phyloP scores from a whole-genome alignment of 37 sponge, comb jelly and placozoan genomes.

The Haliclona indistincta region DNA sequence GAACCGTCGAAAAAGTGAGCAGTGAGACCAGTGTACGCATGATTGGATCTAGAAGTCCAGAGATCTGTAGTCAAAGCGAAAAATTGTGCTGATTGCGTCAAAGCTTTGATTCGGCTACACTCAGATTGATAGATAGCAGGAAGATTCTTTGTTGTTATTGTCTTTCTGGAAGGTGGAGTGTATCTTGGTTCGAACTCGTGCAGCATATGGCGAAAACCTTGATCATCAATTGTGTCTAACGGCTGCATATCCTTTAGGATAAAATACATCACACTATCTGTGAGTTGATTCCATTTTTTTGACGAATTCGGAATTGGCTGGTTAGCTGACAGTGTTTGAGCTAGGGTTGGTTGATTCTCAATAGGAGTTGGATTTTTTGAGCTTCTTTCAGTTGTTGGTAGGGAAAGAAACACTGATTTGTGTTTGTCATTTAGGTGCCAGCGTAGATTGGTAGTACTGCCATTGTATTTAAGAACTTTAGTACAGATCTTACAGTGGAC shows the following conservation, averaged over 20 bases:
- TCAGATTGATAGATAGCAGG: slow-evolving; percentile 20
- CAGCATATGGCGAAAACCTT: slow-evolving; percentile 39
- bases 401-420: neutral
- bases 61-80: slow-evolving; percentile 43
- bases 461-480: neutral
- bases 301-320: neutral
- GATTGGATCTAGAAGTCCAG: slow-evolving; percentile 47
- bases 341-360: neutral
- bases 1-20: slow-evolving; percentile 10
- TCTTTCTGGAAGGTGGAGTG: slow-evolving; percentile 24
- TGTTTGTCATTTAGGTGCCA: slow-evolving; percentile 19
- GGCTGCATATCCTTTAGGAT: slow-evolving; percentile 48
- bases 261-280: slow-evolving; percentile 15
- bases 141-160: slow-evolving; percentile 8
- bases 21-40: slow-evolving; percentile 44
- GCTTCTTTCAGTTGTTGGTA: neutral
- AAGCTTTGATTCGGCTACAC: neutral
- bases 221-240: slow-evolving; percentile 17
- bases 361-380: neutral
- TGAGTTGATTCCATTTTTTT: slow-evolving; percentile 2
- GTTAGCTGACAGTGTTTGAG: neutral
- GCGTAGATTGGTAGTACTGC: slow-evolving; percentile 24
- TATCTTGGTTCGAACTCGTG: slow-evolving; percentile 20
- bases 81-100: neutral
- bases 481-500: slow-evolving; percentile 15